phyloP scores from a whole-genome alignment of 2,113 vertebrate species.

The Benitochromis conjunctus region DNA sequence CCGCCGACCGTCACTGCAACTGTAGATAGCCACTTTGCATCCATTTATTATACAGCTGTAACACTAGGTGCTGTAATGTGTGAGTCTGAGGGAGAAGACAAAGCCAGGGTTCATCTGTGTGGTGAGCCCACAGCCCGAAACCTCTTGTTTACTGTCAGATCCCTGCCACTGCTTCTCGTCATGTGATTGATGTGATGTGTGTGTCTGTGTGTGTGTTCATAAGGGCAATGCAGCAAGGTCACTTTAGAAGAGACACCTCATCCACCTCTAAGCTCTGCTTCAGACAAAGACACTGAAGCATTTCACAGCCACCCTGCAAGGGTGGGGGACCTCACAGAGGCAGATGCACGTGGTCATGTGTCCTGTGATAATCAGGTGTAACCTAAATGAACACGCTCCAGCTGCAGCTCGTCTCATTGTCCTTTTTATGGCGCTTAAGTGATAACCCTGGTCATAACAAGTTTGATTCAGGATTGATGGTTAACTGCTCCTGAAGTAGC shows the following conservation, averaged over 20 bases:
- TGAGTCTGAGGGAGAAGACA: neutral
- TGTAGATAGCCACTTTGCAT: neutral
- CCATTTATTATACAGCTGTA: neutral
- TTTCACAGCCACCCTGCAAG: neutral
- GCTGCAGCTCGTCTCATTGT: neutral
- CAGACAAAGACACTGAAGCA: neutral
- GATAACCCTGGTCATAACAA: neutral
- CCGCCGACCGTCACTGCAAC: neutral
- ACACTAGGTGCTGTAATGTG: neutral
- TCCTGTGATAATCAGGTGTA: neutral
- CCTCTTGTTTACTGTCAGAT: neutral
- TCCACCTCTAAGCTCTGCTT: neutral
- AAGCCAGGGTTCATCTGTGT: neutral
- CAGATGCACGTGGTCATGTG: neutral
- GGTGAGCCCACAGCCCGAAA: neutral
- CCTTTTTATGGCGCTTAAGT: neutral
- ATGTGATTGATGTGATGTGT: neutral
- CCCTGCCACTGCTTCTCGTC: neutral
- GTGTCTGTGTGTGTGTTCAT: neutral
- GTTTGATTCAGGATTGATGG: conserved; percentile 10
- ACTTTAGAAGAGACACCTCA: neutral
- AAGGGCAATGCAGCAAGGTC: conserved; percentile 25
- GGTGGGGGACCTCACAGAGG: neutral
- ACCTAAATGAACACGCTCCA: neutral
- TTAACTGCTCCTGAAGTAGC: neutral